Percentiles rank a stretch among this genome's conserved stretches.
phyloP scores from a whole-genome alignment of 2,797 vertebrate genomes.

The Channallabes apus region DNA sequence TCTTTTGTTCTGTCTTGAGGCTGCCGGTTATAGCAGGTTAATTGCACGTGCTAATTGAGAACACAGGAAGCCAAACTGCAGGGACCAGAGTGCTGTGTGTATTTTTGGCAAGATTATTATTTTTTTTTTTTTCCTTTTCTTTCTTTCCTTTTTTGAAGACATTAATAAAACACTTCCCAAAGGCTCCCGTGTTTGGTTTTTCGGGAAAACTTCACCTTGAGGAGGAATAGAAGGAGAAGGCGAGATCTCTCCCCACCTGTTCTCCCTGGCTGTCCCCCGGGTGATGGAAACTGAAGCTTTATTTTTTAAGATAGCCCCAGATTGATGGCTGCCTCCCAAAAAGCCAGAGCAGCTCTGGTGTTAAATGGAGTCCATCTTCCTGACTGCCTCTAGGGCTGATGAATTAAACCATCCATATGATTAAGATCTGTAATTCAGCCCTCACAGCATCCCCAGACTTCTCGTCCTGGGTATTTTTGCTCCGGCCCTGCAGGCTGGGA shows the following conservation, averaged over 20 bases:
- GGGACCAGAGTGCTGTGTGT: conserved; percentile 68
- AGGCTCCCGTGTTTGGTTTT: conserved; percentile 45
- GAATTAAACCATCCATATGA: conserved; percentile 73
- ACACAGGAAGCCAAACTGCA: conserved; percentile 71
- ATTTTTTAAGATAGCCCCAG: conserved; percentile 77
- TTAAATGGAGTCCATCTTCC: conserved; percentile 83
- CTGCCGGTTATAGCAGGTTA: conserved; percentile 75
- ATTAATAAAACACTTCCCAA: conserved; percentile 72
- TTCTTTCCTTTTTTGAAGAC: conserved; percentile 63
- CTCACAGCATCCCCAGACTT: conserved; percentile 55
- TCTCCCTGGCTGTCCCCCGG: conserved; percentile 66
- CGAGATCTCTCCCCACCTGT: conserved; percentile 64
- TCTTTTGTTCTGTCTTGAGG: conserved; percentile 61
- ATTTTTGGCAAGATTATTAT: conserved; percentile 78
- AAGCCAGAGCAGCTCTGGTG: conserved; percentile 72
- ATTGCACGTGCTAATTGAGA: conserved; percentile 80
- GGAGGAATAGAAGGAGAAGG: conserved; percentile 54
- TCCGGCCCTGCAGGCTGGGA: not conserved
- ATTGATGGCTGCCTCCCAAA: conserved; percentile 79
- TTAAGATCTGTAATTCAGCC: conserved; percentile 73
- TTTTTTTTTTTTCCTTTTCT: conserved; percentile 47
- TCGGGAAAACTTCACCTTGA: conserved; percentile 76
- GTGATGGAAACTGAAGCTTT: conserved; percentile 78
- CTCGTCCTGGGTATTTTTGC: conserved; percentile 20
- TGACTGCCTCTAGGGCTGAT: conserved; percentile 75